phyloP scores from a whole-genome alignment of 2,888 invertebrate genomes.

The Siphlonurus alternatus region DNA sequence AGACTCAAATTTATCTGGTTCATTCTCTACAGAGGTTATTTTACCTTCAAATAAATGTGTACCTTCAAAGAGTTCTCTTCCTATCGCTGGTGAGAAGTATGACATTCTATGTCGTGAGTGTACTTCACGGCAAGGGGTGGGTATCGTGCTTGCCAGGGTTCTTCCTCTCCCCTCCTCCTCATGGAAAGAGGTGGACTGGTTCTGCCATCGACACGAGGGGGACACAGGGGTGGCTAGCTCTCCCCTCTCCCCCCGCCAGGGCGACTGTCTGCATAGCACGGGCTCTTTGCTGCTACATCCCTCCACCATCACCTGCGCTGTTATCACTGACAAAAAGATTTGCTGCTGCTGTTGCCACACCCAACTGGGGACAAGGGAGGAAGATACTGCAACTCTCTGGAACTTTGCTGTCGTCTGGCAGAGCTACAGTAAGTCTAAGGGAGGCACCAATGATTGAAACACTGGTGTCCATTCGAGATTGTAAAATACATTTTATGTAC shows the following conservation, averaged over 20 bases:
- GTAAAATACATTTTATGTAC: no score
- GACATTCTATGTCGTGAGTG: slow-evolving; percentile 24
- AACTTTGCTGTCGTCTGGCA: neutral
- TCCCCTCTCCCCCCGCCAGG: neutral
- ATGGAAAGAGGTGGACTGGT: slow-evolving; percentile 42
- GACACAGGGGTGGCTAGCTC: neutral
- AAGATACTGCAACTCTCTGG: neutral
- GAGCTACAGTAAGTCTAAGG: neutral
- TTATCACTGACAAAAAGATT: neutral
- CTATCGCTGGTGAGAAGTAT: slow-evolving; percentile 12
- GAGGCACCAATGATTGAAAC: no score
- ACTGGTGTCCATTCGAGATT: no score
- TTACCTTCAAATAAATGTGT: slow-evolving; percentile 4
- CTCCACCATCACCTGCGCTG: neutral
- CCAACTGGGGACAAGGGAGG: neutral
- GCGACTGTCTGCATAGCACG: neutral
- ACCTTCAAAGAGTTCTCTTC: neutral
- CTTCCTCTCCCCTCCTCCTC: slow-evolving; percentile 42
- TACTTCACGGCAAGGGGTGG: slow-evolving; percentile 22
- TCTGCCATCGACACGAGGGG: slow-evolving; percentile 37
- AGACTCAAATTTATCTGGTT: slow-evolving; percentile 26
- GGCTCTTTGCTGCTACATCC: neutral
- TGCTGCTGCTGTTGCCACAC: neutral
- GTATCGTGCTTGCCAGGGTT: slow-evolving; percentile 35
- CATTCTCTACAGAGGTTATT: slow-evolving; percentile 17